These are phyloP conservation scores for Sebastes minor DNA, from an alignment of 2,797 vertebrate genomes.

Conservation along the genomic window DNA sequence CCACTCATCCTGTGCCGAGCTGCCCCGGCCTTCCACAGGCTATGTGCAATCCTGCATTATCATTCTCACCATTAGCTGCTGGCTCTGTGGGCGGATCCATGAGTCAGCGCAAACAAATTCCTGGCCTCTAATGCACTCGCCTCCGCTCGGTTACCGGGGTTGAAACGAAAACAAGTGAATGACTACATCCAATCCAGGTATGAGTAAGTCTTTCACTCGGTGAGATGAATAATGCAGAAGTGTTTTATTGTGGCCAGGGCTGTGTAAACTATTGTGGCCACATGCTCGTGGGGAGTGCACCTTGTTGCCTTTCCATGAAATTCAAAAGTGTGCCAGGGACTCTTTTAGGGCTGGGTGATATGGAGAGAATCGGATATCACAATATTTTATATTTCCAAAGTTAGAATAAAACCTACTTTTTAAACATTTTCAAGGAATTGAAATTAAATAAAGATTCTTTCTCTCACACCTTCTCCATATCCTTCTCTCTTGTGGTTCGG, in stretches of 20 bases:
- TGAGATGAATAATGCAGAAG: slow-evolving; percentile 40
- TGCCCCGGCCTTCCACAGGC: slow-evolving; percentile 27
- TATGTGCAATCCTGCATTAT: slow-evolving; percentile 55
- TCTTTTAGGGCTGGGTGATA: not conserved
- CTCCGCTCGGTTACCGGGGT: slow-evolving; percentile 41
- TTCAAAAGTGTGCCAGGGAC: not conserved
- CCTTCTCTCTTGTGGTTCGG: slow-evolving; percentile 4
- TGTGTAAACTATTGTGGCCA: slow-evolving; percentile 52
- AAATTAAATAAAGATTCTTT: not conserved
- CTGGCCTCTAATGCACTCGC: slow-evolving; percentile 41
- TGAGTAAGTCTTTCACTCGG: slow-evolving; percentile 46
- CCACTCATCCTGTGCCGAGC: slow-evolving; percentile 46
- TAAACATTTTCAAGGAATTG: not conserved
- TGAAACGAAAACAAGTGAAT: slow-evolving; percentile 28
- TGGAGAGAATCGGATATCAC: no score
- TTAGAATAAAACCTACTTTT: not conserved
- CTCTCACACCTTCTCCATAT: not conserved
- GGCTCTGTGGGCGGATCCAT: slow-evolving; percentile 54
- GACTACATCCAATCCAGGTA: slow-evolving; percentile 39
- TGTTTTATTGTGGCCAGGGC: slow-evolving; percentile 37
- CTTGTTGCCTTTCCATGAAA: slow-evolving; percentile 13
- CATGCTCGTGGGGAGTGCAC: not conserved
- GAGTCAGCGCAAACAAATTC: slow-evolving; percentile 68
- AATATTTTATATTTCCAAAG: not conserved
- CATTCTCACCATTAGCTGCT: slow-evolving; percentile 55